Percentiles rank a stretch among this genome's conserved stretches.
Conservation (phyloP, 1,140 invertebrate species). For the Bombus consobrinus region DNA sequence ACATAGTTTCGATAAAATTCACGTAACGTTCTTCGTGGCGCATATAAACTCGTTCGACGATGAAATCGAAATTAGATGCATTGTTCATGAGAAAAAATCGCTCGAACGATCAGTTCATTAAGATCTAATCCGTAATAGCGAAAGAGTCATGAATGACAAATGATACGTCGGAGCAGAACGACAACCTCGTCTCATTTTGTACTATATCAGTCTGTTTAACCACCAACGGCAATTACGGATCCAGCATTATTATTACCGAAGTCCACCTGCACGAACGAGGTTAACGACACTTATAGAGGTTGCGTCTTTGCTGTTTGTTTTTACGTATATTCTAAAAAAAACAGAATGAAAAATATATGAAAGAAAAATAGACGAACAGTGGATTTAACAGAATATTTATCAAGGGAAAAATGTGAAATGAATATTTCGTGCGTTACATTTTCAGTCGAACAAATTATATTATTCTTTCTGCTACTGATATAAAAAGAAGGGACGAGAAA, state of each 20-base stretch:
- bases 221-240: slow-evolving; percentile 46
- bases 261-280: slow-evolving; percentile 52
- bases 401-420: neutral
- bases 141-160: slow-evolving; percentile 22
- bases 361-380: neutral
- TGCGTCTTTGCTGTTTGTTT: neutral
- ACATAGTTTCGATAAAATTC: no score
- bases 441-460: no score
- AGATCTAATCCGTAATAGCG: slow-evolving; percentile 22
- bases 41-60: neutral
- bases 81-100: neutral
- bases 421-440: no score
- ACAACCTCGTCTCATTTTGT: slow-evolving; percentile 8
- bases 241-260: slow-evolving; percentile 35
- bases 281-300: slow-evolving; percentile 46
- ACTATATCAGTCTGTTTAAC: slow-evolving; percentile 36
- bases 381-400: no score
- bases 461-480: no score
- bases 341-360: no score
- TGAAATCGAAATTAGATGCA: neutral
- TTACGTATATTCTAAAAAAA: neutral
- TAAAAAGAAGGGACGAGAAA: no score
- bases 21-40: no score
- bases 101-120: slow-evolving; percentile 23
- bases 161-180: slow-evolving; percentile 3